Evolutionary conservation across 1,140 invertebrate species (phyloP), one percentile per base, ranked within the genome.

Genomic region (Bombus superbus): DNA sequence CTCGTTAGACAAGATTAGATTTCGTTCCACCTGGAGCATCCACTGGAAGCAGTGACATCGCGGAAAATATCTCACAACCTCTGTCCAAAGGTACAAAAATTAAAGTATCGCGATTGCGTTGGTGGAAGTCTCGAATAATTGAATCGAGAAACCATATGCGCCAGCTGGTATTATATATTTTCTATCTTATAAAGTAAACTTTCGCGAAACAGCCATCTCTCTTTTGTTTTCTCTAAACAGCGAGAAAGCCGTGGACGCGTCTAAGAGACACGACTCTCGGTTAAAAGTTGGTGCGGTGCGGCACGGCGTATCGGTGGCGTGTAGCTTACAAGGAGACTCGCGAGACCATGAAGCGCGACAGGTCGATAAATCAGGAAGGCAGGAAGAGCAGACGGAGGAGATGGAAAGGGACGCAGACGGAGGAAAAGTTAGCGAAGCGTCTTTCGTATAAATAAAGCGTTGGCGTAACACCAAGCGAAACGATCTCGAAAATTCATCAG

Each of bases 331-430:
- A 75, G 22, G 11, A 13, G 74, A 42, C 71, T 57, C 53, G 69
- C 53, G 80, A 69, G 69, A 74, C 82, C 82, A 42, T 83, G 82
- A 59, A 83, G n/a, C n/a, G 47, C 74, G 82, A 83, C 82, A 44
- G 74, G 18, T 83, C 82, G 82, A 83, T 78, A 78, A 83, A 83
- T 83, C 74, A 72, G 38, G 38, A 57, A 25, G n/a, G 53, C 69
- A 66, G 18, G 35, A 40, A 25, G 10, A 38, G 35, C 8, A 40
- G 10, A 25, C 28, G 38, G 18, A n/a, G n/a, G 62, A 40, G 22
- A 38, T 38, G 22, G 9, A 4, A 38, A 15, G 64, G 5, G n/a
- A 47, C 32, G 6, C 9, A 28, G 35, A 25, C 22, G 18, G 68
- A 3, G 35, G 22, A 28, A 57, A n/a, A 78, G 74, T 77, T 44